Conservation (phyloP, 2,888 invertebrate species). For the Idaea straminata region DNA sequence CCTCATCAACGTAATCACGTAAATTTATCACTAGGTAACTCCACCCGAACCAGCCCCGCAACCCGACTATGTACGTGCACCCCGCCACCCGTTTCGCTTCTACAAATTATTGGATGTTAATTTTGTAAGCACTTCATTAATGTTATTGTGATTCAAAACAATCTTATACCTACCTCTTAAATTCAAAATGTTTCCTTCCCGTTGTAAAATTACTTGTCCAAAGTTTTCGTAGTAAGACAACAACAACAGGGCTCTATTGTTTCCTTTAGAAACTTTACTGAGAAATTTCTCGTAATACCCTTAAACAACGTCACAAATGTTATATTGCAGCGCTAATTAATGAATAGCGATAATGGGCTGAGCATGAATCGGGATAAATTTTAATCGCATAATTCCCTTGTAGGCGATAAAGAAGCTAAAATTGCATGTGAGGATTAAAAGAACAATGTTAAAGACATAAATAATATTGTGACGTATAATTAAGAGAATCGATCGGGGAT, state of each 20-base stretch:
- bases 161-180: neutral
- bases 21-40: conserved; percentile 11
- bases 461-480: conserved; percentile 51
- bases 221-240: conserved; percentile 1
- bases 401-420: conserved; percentile 22
- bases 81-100: neutral
- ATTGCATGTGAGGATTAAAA: conserved; percentile 23
- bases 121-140: neutral
- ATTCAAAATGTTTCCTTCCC: neutral
- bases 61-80: neutral
- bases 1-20: conserved; percentile 39
- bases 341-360: neutral
- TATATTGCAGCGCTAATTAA: conserved; percentile 1
- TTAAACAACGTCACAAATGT: neutral
- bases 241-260: neutral
- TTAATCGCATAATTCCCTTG: conserved; percentile 18
- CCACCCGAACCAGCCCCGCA: neutral
- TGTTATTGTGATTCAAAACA: neutral
- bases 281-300: neutral
- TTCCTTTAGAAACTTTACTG: neutral
- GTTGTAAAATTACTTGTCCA: neutral
- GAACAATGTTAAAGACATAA: conserved; percentile 34
- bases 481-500: conserved; percentile 39
- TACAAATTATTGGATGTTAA: neutral
- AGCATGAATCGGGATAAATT: conserved; percentile 9